A percentile compares a stretch with the other conserved stretches of the same genome.
phyloP scores from a whole-genome alignment of 2,888 invertebrate species.

The Ophion slaviceki region DNA sequence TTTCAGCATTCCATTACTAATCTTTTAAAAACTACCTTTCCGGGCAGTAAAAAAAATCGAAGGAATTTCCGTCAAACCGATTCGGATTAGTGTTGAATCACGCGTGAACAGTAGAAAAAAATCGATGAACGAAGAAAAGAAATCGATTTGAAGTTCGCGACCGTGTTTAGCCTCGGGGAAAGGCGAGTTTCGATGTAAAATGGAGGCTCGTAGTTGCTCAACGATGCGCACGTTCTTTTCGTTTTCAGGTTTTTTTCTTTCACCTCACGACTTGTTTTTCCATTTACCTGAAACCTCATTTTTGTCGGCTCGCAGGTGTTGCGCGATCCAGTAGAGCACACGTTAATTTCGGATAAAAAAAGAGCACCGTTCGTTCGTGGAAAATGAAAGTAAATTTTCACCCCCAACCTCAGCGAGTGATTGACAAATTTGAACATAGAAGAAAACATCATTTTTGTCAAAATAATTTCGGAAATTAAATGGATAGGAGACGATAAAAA shows the following conservation, averaged over 20 bases:
- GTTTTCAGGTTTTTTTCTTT: slow-evolving; percentile 49
- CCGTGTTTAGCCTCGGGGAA: slow-evolving; percentile 51
- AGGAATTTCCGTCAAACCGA: neutral
- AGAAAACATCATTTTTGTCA: too few relatives aligned
- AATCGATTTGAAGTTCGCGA: slow-evolving; percentile 60
- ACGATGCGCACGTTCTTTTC: slow-evolving; percentile 46
- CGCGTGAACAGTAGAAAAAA: slow-evolving; percentile 36
- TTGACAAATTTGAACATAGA: too few relatives aligned
- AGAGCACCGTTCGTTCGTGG: neutral
- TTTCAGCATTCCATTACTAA: neutral
- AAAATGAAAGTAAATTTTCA: slow-evolving; percentile 43
- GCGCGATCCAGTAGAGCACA: slow-evolving; percentile 9
- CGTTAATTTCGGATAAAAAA: slow-evolving; percentile 25
- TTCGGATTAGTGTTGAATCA: slow-evolving; percentile 18
- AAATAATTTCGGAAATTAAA: too few relatives aligned
- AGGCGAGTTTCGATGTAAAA: slow-evolving; percentile 68
- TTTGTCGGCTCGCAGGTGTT: slow-evolving; percentile 1
- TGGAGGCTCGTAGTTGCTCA: slow-evolving; percentile 48
- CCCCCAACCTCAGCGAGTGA: slow-evolving; percentile 20
- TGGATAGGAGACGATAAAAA: too few relatives aligned
- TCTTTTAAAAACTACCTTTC: neutral
- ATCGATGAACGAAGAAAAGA: slow-evolving; percentile 48
- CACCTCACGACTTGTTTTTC: slow-evolving; percentile 42
- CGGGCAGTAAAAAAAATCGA: neutral
- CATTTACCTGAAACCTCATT: slow-evolving; percentile 30